phyloP scores from a whole-genome alignment of 2,113 vertebrate genomes.

The Martes martes region DNA sequence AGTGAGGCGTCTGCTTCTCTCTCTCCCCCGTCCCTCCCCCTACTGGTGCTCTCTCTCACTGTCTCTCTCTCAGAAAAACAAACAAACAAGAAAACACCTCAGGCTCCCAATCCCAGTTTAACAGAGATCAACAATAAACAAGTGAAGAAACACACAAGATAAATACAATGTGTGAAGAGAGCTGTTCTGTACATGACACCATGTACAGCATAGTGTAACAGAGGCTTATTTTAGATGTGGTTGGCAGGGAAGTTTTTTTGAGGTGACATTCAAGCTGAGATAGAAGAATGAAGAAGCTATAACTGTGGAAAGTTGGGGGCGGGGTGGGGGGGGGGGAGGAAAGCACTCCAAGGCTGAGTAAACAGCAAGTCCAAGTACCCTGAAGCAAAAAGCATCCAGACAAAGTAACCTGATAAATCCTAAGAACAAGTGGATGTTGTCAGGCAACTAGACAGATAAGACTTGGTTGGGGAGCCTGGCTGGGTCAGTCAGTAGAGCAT shows the following conservation, averaged over 20 bases:
- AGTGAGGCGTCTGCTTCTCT: not conserved
- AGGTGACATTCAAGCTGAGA: not conserved
- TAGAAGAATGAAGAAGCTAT: not conserved
- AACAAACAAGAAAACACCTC: not conserved
- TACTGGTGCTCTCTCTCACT: not conserved
- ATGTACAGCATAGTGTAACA: not conserved
- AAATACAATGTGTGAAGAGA: not conserved
- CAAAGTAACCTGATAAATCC: not conserved
- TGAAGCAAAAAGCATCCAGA: not conserved
- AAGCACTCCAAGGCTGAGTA: not conserved
- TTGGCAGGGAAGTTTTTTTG: not conserved
- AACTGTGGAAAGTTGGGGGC: not conserved
- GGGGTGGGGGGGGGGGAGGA: not conserved
- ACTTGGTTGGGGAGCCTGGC: not conserved
- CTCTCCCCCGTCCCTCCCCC: not conserved
- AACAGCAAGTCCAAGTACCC: not conserved
- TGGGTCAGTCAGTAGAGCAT: not conserved
- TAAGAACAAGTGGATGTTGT: not conserved
- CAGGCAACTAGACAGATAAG: not conserved
- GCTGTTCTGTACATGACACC: not conserved
- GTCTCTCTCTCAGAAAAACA: not conserved
- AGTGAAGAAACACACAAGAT: not conserved
- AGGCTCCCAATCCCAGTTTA: not conserved
- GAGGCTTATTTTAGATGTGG: not conserved
- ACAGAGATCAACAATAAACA: not conserved